Percentiles rank a stretch among this genome's conserved stretches.
Conservation (phyloP, 1,140 invertebrate genomes). For the Atta texana region DNA sequence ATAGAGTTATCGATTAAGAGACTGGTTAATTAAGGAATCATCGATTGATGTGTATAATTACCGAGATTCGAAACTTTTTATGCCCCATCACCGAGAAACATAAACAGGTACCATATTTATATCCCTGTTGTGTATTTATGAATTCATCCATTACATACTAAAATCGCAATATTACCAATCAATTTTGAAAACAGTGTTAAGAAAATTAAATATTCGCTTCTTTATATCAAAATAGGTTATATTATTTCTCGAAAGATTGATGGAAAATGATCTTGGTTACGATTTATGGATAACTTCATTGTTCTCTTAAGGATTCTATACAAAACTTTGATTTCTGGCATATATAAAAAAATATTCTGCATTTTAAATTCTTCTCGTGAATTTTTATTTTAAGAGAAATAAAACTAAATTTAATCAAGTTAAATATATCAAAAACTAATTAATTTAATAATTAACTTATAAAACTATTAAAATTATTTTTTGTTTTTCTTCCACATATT, state of each 20-base stretch:
- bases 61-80: slow-evolving; percentile 68
- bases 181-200: slow-evolving; percentile 54
- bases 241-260: slow-evolving; percentile 9
- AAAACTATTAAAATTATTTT: neutral
- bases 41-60: slow-evolving; percentile 57
- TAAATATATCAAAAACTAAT: neutral
- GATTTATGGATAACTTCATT: slow-evolving; percentile 19
- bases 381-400: neutral
- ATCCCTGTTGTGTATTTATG: slow-evolving; percentile 20
- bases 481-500: neutral
- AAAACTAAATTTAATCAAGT: neutral
- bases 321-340: neutral
- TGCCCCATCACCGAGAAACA: slow-evolving; percentile 71
- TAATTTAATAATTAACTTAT: neutral
- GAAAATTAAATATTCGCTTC: neutral
- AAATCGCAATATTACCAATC: slow-evolving; percentile 59
- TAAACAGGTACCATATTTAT: slow-evolving; percentile 54
- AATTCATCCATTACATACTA: slow-evolving; percentile 63
- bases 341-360: neutral
- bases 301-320: neutral
- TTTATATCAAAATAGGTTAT: slow-evolving; percentile 46
- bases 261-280: neutral
- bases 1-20: slow-evolving; percentile 11
- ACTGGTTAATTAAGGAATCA: slow-evolving; percentile 8
- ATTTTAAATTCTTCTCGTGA: neutral